These are phyloP conservation scores for Sebastes baramenuke DNA, from an alignment of 2,797 vertebrate species.

Conservation along the genomic window DNA sequence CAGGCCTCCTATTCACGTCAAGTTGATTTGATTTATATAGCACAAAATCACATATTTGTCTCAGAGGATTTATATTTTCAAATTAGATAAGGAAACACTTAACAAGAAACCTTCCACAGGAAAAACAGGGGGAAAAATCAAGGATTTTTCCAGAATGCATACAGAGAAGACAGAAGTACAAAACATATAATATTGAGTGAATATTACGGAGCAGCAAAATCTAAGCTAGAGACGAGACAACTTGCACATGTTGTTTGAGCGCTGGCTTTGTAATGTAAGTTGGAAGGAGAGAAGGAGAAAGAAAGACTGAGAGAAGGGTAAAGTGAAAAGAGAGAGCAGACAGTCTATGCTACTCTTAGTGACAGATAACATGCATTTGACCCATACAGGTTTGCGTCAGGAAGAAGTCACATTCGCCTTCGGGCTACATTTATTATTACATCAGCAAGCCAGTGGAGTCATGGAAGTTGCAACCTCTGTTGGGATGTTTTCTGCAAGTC, in stretches of 20 bases:
- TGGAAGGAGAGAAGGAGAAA: not conserved
- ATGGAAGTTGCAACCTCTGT: conserved; percentile 28
- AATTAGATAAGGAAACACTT: too few relatives aligned
- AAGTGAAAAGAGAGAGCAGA: not conserved
- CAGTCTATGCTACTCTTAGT: not conserved
- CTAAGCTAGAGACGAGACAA: not conserved
- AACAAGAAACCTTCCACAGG: not conserved
- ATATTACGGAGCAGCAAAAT: not conserved
- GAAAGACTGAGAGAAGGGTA: not conserved
- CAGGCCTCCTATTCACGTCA: not conserved
- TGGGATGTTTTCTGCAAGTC: not conserved
- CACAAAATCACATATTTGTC: not conserved
- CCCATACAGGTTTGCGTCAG: conserved; percentile 38
- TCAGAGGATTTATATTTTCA: not conserved
- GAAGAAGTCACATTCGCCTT: conserved; percentile 24
- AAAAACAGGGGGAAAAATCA: not conserved
- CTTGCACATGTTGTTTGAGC: not conserved
- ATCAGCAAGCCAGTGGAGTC: conserved; percentile 45
- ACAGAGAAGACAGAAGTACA: not conserved
- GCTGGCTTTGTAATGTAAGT: not conserved
- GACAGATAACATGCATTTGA: conserved; percentile 40
- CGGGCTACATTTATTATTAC: conserved; percentile 33
- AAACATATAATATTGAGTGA: not conserved
- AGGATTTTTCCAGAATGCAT: not conserved
- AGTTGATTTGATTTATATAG: not conserved